phyloP scores from a whole-genome alignment of 2,113 vertebrate genomes.

The Chitala chitala region DNA sequence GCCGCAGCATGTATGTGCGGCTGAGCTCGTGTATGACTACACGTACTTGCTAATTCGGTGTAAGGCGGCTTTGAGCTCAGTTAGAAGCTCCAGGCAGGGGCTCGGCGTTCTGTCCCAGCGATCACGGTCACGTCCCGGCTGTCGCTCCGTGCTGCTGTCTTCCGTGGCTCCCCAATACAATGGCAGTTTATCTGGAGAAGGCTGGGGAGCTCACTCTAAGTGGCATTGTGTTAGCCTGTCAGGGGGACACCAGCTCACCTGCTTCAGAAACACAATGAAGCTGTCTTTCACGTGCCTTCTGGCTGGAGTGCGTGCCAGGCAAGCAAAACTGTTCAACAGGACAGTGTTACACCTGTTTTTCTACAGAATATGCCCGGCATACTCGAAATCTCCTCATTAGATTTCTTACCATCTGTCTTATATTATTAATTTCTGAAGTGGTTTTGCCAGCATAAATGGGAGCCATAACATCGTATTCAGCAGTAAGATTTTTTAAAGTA shows the following conservation, averaged over 20 bases:
- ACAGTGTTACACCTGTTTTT: too few species aligned
- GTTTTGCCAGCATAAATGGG: background rate
- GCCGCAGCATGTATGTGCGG: background rate
- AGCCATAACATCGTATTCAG: too few species aligned
- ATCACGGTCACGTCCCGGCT: background rate
- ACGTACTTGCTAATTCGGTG: background rate
- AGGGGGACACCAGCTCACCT: background rate
- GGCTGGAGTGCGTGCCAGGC: background rate
- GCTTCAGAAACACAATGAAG: constrained; percentile 17
- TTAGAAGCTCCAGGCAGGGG: background rate
- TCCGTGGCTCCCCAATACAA: background rate
- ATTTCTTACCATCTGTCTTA: background rate
- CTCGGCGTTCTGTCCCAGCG: background rate
- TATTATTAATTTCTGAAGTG: background rate
- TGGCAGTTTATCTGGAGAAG: constrained; percentile 14
- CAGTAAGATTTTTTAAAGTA: background rate
- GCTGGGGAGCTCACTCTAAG: background rate
- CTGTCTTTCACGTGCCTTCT: background rate
- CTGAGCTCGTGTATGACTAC: background rate
- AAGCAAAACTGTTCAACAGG: background rate
- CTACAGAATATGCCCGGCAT: background rate
- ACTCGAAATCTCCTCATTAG: background rate
- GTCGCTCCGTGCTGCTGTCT: background rate
- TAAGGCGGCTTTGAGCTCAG: background rate
- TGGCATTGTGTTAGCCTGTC: background rate